A percentile compares a stretch with the other conserved stretches of the same genome.
Conservation (phyloP, 2,113 vertebrate species). For the Cavia porcellus region DNA sequence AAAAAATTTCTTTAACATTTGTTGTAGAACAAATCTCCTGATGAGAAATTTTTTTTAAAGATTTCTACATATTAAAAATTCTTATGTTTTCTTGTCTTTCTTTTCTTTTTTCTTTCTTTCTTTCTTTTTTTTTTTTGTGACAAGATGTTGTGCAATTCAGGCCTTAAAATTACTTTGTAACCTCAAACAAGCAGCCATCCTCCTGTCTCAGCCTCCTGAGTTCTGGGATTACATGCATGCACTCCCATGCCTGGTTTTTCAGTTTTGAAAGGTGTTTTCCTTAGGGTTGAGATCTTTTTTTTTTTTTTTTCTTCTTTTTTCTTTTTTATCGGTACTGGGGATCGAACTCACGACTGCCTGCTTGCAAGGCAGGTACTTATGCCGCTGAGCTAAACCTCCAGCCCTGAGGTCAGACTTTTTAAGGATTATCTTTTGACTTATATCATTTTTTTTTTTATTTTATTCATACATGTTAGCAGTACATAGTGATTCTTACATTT, state of each 20-base stretch:
- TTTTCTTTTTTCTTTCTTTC: no score
- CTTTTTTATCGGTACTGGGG: no score
- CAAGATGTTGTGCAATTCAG: no score
- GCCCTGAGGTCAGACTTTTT: background rate
- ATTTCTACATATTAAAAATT: background rate
- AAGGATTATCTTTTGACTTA: background rate
- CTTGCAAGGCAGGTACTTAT: no score
- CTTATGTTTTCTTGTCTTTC: background rate
- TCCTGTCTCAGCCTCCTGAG: no score
- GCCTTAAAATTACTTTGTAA: no score
- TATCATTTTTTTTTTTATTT: background rate
- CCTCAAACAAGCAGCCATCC: no score
- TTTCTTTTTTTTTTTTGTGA: no score
- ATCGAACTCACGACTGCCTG: no score
- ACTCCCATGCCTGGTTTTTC: background rate
- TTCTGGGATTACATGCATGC: no score
- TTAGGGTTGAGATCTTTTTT: background rate
- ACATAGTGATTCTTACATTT: background rate
- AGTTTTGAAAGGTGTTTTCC: background rate
- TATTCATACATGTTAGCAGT: background rate
- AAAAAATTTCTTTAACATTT: background rate
- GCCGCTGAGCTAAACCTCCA: no score
- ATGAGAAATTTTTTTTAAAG: constrained; percentile 4
- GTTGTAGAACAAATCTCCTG: background rate
- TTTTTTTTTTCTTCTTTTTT: background rate